A percentile compares a stretch with the other conserved stretches of the same genome.
phyloP scores from a whole-genome alignment of 2,888 invertebrate species.

The Tetramorium bicarinatum region DNA sequence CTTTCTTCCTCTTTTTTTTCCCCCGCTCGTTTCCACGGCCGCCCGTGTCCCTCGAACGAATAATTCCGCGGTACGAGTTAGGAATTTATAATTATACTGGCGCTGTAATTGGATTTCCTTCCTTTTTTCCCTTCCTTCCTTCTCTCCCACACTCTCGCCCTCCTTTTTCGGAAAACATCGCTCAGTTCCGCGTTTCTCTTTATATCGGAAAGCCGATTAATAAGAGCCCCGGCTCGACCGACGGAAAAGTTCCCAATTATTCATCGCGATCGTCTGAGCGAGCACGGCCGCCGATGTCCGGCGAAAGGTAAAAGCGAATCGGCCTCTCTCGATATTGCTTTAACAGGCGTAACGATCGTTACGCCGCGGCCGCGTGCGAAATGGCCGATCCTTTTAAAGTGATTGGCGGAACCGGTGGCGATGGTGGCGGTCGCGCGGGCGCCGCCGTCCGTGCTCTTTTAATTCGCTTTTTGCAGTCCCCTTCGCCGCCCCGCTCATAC shows the following conservation, averaged over 20 bases:
- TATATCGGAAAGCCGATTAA: conserved; percentile 46
- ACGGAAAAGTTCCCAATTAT: conserved; percentile 64
- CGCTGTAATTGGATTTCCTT: conserved; percentile 52
- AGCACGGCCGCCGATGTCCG: conserved; percentile 53
- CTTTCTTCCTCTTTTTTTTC: conserved; percentile 14
- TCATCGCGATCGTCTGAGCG: conserved; percentile 63
- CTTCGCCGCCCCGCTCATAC: conserved; percentile 67
- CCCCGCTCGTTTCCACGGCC: background rate
- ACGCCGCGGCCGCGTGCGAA: conserved; percentile 66
- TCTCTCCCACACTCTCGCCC: conserved; percentile 14
- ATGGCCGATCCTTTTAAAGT: conserved; percentile 77
- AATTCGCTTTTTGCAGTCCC: conserved; percentile 76
- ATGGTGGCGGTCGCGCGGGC: conserved; percentile 57
- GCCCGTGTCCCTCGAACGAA: conserved; percentile 51
- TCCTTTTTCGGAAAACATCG: conserved; percentile 51
- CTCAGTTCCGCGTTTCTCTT: conserved; percentile 35
- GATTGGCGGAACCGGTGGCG: conserved; percentile 76
- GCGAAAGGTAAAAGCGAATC: conserved; percentile 74
- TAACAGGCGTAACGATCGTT: conserved; percentile 78
- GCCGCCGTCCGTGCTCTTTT: conserved; percentile 68
- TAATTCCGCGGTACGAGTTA: conserved; percentile 56
- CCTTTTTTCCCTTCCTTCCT: conserved; percentile 6
- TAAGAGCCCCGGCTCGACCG: conserved; percentile 48
- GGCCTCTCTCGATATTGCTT: conserved; percentile 73
- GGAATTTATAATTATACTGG: conserved; percentile 56